Evolutionary conservation across 1,140 invertebrate species (phyloP).

Genomic region (Wasmannia auropunctata): DNA sequence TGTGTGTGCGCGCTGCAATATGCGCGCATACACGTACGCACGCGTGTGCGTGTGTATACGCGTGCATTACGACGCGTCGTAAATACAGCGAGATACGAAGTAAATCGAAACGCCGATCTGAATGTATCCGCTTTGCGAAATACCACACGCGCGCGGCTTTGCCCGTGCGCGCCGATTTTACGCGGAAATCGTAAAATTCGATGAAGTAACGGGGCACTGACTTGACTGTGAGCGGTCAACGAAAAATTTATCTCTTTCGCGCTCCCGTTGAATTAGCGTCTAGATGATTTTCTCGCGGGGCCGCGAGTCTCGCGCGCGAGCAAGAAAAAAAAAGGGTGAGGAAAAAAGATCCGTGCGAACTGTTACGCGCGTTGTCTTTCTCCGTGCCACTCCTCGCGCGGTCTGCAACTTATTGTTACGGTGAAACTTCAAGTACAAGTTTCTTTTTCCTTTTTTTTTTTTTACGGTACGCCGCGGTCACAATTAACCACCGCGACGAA

Average conservation of each 20-base stretch:
- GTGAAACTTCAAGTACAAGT: constrained; percentile 36
- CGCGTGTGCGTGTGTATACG: too few relatives aligned
- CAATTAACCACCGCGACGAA: constrained; percentile 53
- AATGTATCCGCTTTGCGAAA: constrained; percentile 26
- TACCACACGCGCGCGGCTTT: background rate
- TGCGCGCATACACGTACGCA: background rate
- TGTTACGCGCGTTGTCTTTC: constrained; percentile 7
- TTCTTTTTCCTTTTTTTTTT: constrained; percentile 2
- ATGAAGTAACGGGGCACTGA: background rate
- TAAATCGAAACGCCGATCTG: background rate
- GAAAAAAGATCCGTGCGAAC: constrained; percentile 24
- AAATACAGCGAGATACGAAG: constrained; percentile 20
- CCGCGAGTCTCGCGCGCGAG: background rate
- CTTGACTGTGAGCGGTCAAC: background rate
- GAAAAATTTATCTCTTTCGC: background rate
- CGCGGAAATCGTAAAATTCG: constrained; percentile 7
- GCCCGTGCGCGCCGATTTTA: background rate
- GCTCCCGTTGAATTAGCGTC: background rate
- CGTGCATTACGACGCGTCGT: constrained; percentile 1
- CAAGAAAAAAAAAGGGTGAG: background rate
- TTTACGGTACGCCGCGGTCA: constrained; percentile 24
- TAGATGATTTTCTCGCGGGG: background rate
- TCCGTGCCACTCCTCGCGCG: background rate
- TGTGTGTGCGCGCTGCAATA: too few relatives aligned
- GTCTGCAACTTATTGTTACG: background rate